Evolutionary conservation across 1,140 invertebrate genomes (phyloP).

Genomic region (Drosophila pectinifera): DNA sequence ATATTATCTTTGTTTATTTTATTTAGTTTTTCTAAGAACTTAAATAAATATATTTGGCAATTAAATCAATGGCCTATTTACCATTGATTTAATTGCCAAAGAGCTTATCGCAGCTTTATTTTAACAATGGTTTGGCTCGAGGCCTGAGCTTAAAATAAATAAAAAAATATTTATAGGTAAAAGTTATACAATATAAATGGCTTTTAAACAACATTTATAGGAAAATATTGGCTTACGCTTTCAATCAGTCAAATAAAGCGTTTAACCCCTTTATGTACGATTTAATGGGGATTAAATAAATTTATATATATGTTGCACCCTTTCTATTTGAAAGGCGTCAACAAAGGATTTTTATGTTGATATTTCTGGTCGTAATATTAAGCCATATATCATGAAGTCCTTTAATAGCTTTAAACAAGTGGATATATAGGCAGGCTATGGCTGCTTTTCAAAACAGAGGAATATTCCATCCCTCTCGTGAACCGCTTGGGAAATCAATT

Average conservation of each 20-base stretch:
- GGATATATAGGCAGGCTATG: background rate
- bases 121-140: too few species aligned
- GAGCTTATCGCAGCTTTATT: too few species aligned
- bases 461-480: constrained; percentile 44
- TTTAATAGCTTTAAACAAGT: constrained; percentile 34
- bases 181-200: background rate
- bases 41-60: too few species aligned
- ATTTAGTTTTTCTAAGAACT: too few species aligned
- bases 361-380: constrained; percentile 10
- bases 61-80: too few species aligned
- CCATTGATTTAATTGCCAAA: background rate
- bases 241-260: background rate
- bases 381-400: constrained; percentile 51
- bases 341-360: constrained; percentile 4
- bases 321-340: background rate
- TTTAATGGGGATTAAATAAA: constrained; percentile 10
- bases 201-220: too few species aligned
- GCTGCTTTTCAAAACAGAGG: constrained; percentile 20
- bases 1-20: too few species aligned
- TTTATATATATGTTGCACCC: background rate
- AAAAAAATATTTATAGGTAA: background rate
- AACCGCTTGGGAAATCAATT: constrained; percentile 78
- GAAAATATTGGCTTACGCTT: background rate
- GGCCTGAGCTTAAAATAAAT: background rate
- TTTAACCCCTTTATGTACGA: background rate